Evolutionary conservation across 2,113 vertebrate species (phyloP).

Genomic region (Dromiciops gliroides): DNA sequence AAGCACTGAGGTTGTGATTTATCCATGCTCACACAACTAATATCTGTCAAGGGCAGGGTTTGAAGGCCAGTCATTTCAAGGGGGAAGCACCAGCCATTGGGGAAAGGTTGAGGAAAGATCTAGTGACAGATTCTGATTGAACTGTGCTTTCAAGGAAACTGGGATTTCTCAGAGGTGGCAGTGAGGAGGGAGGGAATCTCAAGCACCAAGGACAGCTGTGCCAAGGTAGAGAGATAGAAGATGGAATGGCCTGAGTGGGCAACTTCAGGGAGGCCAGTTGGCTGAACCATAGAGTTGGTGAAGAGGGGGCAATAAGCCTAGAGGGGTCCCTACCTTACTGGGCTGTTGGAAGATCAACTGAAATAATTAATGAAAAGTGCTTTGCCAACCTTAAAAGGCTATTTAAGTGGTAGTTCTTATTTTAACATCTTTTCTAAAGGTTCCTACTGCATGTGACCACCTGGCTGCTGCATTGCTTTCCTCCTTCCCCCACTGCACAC

Average conservation of each 20-base stretch:
- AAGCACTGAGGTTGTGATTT: background rate
- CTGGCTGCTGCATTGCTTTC: background rate
- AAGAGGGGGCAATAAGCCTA: background rate
- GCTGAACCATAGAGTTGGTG: background rate
- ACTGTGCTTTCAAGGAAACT: background rate
- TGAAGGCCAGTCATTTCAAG: background rate
- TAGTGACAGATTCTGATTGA: background rate
- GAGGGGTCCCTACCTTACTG: background rate
- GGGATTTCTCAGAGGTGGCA: background rate
- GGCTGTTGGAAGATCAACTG: background rate
- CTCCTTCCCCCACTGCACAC: background rate
- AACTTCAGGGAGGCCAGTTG: background rate
- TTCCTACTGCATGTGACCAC: background rate
- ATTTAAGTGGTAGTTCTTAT: background rate
- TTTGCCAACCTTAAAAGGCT: background rate
- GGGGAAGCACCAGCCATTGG: background rate
- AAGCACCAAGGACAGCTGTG: background rate
- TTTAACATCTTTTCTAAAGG: background rate
- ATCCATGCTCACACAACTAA: background rate
- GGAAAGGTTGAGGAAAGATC: background rate
- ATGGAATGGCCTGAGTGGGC: background rate
- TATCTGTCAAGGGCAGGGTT: too few relatives aligned
- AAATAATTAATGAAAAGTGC: background rate
- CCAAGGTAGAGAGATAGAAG: background rate
- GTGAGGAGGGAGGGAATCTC: background rate